phyloP scores from a whole-genome alignment of 37 sponge, comb jelly and placozoan species.

The Hexactinellida sp. region DNA sequence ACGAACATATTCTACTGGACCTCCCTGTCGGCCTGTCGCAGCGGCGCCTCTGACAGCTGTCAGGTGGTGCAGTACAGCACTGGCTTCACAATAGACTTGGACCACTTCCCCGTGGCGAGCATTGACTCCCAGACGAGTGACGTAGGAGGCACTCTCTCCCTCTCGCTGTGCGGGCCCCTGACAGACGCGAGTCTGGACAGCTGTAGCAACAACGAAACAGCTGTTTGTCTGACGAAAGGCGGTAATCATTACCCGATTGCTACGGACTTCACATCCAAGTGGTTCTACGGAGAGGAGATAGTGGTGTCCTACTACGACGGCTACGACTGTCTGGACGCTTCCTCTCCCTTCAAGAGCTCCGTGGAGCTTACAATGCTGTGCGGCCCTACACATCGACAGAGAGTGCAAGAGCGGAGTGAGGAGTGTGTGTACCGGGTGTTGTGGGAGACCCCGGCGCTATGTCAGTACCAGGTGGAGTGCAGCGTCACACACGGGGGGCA shows the following conservation, averaged over 20 bases:
- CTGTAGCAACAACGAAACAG: neutral
- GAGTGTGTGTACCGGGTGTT: neutral
- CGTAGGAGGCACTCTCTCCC: neutral
- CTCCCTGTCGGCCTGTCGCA: neutral
- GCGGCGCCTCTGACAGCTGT: neutral
- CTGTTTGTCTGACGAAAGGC: neutral
- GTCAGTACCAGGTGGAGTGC: constrained; percentile 1
- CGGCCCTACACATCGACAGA: neutral
- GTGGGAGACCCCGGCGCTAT: neutral
- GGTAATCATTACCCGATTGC: neutral
- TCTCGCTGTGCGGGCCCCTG: neutral
- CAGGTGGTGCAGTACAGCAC: constrained; percentile 2
- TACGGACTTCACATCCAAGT: neutral
- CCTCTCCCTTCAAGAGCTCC: neutral
- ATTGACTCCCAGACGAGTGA: neutral
- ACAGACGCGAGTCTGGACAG: neutral
- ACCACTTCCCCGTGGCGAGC: neutral
- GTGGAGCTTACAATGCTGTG: neutral
- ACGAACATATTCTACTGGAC: neutral
- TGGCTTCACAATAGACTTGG: constrained; percentile 4
- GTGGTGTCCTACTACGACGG: neutral
- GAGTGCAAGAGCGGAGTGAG: neutral
- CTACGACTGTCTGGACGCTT: neutral
- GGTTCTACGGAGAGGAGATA: neutral
- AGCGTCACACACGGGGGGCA: neutral